phyloP scores from a whole-genome alignment of 2,888 invertebrate genomes.

The Kuschelorhynchus macadamiae region DNA sequence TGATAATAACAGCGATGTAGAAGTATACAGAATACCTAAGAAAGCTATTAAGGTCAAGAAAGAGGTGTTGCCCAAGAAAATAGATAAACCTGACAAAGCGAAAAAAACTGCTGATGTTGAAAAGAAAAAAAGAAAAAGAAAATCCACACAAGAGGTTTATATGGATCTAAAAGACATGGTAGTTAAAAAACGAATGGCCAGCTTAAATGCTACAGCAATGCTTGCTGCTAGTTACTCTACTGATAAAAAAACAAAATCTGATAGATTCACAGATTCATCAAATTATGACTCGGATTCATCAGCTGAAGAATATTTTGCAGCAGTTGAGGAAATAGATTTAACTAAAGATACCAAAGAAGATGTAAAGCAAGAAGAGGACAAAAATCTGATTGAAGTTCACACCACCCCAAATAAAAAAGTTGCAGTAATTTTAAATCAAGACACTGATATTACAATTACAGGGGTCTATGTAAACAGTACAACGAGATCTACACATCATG shows the following conservation, averaged over 20 bases:
- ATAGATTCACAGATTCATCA: conserved; percentile 70
- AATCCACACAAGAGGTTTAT: conserved; percentile 71
- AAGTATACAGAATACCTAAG: conserved; percentile 3
- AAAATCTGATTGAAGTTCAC: conserved; percentile 65
- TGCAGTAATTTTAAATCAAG: conserved; percentile 87
- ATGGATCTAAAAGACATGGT: conserved; percentile 91
- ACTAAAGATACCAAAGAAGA: conserved; percentile 66
- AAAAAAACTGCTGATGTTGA: conserved; percentile 57
- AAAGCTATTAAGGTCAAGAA: conserved; percentile 67
- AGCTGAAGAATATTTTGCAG: conserved; percentile 70
- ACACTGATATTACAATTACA: conserved; percentile 89
- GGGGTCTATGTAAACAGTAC: conserved; percentile 86
- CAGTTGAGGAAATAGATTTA: conserved; percentile 63
- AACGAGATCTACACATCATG: conserved; percentile 81
- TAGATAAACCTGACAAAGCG: conserved; percentile 59
- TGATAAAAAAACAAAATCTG: conserved; percentile 76
- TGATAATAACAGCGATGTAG: conserved; percentile 59
- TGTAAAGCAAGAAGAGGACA: conserved; percentile 72
- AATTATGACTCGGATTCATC: conserved; percentile 68
- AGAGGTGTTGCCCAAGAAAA: conserved; percentile 49
- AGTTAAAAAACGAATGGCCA: conserved; percentile 92
- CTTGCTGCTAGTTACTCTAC: conserved; percentile 86
- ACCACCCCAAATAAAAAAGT: conserved; percentile 72
- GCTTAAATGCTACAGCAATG: conserved; percentile 91
- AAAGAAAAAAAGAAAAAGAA: conserved; percentile 59